Percentiles rank a stretch among this genome's conserved stretches.
These are phyloP conservation scores for Rhyacophila evoluta DNA, from an alignment of 2,888 invertebrate species.

Conservation along the genomic window DNA sequence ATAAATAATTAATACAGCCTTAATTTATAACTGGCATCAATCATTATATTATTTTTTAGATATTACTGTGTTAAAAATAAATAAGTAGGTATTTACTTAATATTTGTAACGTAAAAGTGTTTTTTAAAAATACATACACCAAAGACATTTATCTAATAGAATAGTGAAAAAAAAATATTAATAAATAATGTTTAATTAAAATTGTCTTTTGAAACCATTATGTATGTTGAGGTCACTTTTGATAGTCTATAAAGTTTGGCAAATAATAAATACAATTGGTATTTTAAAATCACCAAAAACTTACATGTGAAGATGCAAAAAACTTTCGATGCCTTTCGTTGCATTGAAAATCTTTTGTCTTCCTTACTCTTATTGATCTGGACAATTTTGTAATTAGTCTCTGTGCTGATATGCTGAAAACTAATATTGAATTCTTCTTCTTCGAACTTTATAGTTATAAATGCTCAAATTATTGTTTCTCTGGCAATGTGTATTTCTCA, in stretches of 20 bases:
- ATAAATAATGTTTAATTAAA: background rate
- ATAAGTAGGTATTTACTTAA: slow-evolving; percentile 14
- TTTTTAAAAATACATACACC: slow-evolving; percentile 24
- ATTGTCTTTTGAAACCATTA: background rate
- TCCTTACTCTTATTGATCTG: too few species aligned
- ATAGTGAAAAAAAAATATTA: background rate
- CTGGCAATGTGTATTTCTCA: too few species aligned
- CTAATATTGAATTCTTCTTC: too few species aligned
- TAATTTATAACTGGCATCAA: background rate
- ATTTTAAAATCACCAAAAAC: too few species aligned
- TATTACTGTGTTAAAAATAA: background rate
- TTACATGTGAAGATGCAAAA: too few species aligned
- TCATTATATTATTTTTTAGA: background rate
- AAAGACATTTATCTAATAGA: slow-evolving; percentile 9
- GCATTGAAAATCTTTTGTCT: too few species aligned
- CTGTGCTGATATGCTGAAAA: too few species aligned
- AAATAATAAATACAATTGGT: background rate
- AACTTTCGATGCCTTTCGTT: too few species aligned
- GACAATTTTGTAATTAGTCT: too few species aligned
- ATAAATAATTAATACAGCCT: background rate
- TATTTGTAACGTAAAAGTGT: slow-evolving; percentile 9
- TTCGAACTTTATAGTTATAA: too few species aligned
- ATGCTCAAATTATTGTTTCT: too few species aligned
- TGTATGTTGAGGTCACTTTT: background rate
- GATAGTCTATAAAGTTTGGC: background rate